Conservation (phyloP, 2,888 invertebrate species). For the Drosophila cracens region DNA sequence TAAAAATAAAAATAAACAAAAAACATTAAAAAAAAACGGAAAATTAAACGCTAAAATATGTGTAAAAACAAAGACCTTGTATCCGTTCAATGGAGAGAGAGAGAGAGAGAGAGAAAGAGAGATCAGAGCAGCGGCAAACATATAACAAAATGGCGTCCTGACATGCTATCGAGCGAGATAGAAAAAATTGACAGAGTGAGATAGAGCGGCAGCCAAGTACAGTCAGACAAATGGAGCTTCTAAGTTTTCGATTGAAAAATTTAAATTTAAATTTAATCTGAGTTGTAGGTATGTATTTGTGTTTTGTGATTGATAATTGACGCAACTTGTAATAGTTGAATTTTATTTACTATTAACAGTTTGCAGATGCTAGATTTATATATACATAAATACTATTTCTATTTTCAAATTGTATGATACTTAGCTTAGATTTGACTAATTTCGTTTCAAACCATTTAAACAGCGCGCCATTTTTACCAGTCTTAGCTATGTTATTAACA, state of each 20-base stretch:
- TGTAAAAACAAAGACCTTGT: not conserved
- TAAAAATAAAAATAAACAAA: slow-evolving; percentile 37
- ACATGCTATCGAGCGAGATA: slow-evolving; percentile 25
- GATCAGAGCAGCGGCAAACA: not conserved
- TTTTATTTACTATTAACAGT: slow-evolving; percentile 10
- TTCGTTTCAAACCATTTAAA: not conserved
- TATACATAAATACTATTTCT: not conserved
- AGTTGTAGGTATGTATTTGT: slow-evolving; percentile 9
- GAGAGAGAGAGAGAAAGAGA: not conserved
- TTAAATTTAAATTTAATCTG: not conserved
- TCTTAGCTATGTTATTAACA: slow-evolving; percentile 2
- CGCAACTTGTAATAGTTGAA: slow-evolving; percentile 19
- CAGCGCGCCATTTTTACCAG: slow-evolving; percentile 24
- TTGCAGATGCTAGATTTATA: slow-evolving; percentile 1
- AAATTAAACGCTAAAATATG: slow-evolving; percentile 5
- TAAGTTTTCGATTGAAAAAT: not conserved
- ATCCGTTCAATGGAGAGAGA: not conserved
- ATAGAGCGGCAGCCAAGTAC: slow-evolving; percentile 20
- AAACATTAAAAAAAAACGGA: slow-evolving; percentile 2
- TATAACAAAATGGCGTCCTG: slow-evolving; percentile 42
- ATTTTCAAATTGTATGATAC: not conserved
- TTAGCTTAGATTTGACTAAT: not conserved
- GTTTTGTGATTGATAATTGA: slow-evolving; percentile 32
- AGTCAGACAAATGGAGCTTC: slow-evolving; percentile 28
- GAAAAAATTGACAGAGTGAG: slow-evolving; percentile 1